Evolutionary conservation across 2,888 invertebrate genomes (phyloP), one percentile per base, ranked within the genome.

Genomic region (Zaprionus lineosus): DNA sequence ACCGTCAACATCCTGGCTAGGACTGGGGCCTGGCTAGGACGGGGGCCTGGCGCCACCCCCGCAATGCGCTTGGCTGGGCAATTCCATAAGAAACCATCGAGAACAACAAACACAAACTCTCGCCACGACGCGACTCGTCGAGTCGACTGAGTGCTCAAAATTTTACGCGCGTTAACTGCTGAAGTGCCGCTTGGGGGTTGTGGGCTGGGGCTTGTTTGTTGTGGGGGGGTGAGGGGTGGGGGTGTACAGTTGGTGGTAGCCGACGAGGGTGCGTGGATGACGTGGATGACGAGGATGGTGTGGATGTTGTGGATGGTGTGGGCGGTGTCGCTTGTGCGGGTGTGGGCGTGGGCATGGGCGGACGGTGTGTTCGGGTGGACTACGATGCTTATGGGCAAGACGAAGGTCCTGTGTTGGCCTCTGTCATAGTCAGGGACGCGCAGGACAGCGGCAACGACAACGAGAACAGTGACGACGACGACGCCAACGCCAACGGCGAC

Each of bases 131-230:
- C 46, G 64, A 51, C 51, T 11, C 55, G 52, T 40, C 37, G 50
- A 39, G 41, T 47, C 48, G 18, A 53, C 41, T 50, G 40, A 57
- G 73, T 77, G 65, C 76, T 77, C 62, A 82, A 75, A 81, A 78
- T 84, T 85, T 75, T 73, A 67, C 83, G 84, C 79, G 79, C 76
- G 66, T 78, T 85, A 79, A 75, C 70, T 85, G 62, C 69, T 69
- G 69, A 71, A 75, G 75, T 77, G 72, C 21, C 31, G 39, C 47
- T 26, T 9, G 8, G 47, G 47, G 21, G 9, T 3, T 15, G 26
- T 5, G 11, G 36, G 16, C n/a, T n/a, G n/a, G n/a, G n/a, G n/a
- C n/a, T n/a, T n/a, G n/a, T n/a, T n/a, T n/a, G n/a, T n/a, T 9
- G 21, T 7, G 3, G 11, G 8, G 8, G n/a, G 8, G 6, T n/a